Base-by-base conservation (phyloP, 1,140 invertebrate genomes). In the Hormaphis cornu region DNA sequence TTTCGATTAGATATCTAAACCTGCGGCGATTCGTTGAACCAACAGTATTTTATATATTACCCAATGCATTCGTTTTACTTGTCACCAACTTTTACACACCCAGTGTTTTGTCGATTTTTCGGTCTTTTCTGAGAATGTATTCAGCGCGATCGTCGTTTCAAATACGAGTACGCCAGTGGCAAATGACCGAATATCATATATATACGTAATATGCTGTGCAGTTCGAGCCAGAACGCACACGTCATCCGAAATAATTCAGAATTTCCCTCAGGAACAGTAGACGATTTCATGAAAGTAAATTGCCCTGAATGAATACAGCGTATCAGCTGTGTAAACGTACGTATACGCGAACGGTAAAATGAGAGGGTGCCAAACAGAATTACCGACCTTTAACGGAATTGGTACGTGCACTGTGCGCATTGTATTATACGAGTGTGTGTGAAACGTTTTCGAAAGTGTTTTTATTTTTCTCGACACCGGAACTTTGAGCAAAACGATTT, bases 231-330 rank as follows among this genome's bases (percentile, higher is more conserved):
- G 28, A 30, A 63, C 46, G 48, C 59, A 53, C 40, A 16, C 26
- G 7, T 30, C n/a, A n/a, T 16, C 18, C 26, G 26, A 48, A 46
- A 66, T 66, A 66, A 50, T 48, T 48, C 44, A 48, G 61, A 48
- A 66, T 66, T 66, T 66, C 61, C 61, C 61, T 12, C 30, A 66
- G 61, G 61, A 48, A 66, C 61, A 33, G 61, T 66, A 66, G 30
- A 35, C 42, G 61, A 30, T 50, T 37, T 46, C 61, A 66, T 66
- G 61, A 66, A 66, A 66, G 42, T 66, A 66, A 66, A 66, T 66
- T 20, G 61, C 24, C 61, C 24, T 66, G 44, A 66, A 66, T 50
- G 61, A 50, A 66, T 28, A 18, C 12, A 16, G 50, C 26, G n/a
- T 35, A n/a, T n/a, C n/a, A n/a, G n/a, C n/a, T n/a, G n/a, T n/a